Conservation (phyloP, 1,140 invertebrate genomes). For the Caerostris extrusa region DNA sequence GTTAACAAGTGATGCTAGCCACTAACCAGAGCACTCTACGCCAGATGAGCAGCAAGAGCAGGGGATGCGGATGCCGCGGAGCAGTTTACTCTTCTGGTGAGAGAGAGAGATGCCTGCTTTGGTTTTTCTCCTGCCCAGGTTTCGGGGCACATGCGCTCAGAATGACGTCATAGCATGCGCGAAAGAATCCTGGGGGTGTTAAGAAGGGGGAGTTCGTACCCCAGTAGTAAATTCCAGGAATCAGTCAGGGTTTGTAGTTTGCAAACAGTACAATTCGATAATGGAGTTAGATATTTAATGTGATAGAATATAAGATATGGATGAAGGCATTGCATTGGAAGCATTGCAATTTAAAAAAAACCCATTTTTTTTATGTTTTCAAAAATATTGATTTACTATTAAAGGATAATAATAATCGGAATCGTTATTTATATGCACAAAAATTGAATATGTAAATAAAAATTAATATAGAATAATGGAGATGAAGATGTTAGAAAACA, state of each 20-base stretch:
- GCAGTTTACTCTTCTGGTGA: conserved; percentile 24
- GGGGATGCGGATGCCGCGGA: background rate
- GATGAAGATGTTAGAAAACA: too few relatives aligned
- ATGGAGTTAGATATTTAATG: too few relatives aligned
- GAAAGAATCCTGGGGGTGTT: background rate
- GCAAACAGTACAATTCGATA: too few relatives aligned
- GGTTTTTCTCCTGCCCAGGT: conserved; percentile 59
- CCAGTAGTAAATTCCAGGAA: background rate
- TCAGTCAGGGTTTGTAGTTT: background rate
- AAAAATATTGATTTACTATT: too few relatives aligned
- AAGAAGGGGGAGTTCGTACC: background rate
- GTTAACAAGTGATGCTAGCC: background rate
- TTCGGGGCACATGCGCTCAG: conserved; percentile 66
- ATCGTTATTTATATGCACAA: too few relatives aligned
- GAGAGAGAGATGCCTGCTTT: background rate
- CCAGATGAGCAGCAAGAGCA: background rate
- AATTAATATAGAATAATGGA: too few relatives aligned
- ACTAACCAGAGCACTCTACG: background rate
- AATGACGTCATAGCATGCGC: conserved; percentile 62
- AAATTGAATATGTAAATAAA: too few relatives aligned
- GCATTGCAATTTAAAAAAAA: too few relatives aligned
- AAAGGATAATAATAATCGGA: too few relatives aligned
- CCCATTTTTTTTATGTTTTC: too few relatives aligned
- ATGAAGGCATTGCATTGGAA: too few relatives aligned
- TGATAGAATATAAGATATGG: too few relatives aligned